A percentile compares a stretch with the other conserved stretches of the same genome.
phyloP scores from a whole-genome alignment of 1,140 invertebrate species.

The Magallana angulata region DNA sequence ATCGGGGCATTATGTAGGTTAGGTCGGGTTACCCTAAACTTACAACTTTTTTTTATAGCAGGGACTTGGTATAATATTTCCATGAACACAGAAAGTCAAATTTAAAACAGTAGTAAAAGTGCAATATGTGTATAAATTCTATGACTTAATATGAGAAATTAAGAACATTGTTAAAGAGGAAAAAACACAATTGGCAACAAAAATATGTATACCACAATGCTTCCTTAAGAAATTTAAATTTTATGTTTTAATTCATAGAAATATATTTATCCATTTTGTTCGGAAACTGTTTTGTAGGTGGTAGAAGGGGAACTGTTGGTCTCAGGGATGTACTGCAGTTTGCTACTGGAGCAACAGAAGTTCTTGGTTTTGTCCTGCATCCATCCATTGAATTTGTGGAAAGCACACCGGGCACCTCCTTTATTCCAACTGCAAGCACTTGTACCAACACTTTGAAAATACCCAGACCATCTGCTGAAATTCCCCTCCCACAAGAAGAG shows the following conservation, averaged over 20 bases:
- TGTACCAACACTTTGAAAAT: conserved; percentile 3
- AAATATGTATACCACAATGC: too few species aligned
- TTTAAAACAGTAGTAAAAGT: too few species aligned
- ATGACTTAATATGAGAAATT: too few species aligned
- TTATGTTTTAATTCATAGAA: not conserved
- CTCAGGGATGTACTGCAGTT: not conserved
- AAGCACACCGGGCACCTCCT: not conserved
- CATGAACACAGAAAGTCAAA: too few species aligned
- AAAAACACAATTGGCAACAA: too few species aligned
- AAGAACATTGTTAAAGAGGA: too few species aligned
- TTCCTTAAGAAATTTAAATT: not conserved
- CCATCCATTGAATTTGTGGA: conserved; percentile 14
- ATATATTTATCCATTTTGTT: not conserved
- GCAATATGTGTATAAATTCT: too few species aligned
- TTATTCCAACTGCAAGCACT: conserved; percentile 24
- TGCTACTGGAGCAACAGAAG: conserved; percentile 12
- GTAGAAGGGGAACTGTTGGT: not conserved
- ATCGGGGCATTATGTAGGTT: too few species aligned
- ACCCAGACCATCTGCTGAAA: not conserved
- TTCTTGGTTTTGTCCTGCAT: conserved; percentile 9
- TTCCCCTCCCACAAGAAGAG: not conserved
- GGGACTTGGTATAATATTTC: not conserved
- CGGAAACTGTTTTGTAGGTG: conserved; percentile 21
- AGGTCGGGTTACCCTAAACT: too few species aligned
- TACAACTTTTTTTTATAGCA: not conserved